phyloP scores from a whole-genome alignment of 2,888 invertebrate genomes.

The Buathra laborator region DNA sequence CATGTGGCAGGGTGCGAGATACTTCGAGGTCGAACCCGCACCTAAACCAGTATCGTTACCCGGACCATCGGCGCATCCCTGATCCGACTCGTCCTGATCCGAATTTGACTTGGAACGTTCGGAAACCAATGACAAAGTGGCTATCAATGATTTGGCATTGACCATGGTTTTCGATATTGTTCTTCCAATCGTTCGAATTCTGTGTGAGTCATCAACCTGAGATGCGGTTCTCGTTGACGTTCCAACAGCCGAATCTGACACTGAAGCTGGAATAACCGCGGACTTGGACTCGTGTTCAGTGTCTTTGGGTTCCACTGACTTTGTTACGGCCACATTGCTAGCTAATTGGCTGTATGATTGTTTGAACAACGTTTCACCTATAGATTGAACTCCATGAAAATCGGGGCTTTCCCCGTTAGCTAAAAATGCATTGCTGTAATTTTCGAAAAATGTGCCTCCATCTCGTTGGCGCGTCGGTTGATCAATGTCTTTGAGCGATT shows the following conservation, averaged over 20 bases:
- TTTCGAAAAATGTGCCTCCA: not conserved
- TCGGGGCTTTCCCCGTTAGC: not conserved
- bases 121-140: constrained; percentile 50
- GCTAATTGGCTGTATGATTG: constrained; percentile 25
- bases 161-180: constrained; percentile 1
- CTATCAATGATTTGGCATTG: constrained; percentile 43
- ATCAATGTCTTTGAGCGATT: constrained; percentile 64
- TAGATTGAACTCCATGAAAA: not conserved
- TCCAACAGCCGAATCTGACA: constrained; percentile 2
- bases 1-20: constrained; percentile 80
- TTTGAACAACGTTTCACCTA: not conserved
- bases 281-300: not conserved
- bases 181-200: constrained; percentile 8
- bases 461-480: constrained; percentile 10
- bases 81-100: constrained; percentile 73
- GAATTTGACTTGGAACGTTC: constrained; percentile 70
- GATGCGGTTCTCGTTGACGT: constrained; percentile 1
- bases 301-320: not conserved
- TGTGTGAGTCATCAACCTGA: constrained; percentile 15
- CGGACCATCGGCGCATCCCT: constrained; percentile 74
- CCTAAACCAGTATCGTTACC: constrained; percentile 72
- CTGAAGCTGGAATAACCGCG: not conserved
- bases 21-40: constrained; percentile 72
- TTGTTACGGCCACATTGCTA: not conserved
- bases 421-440: not conserved